phyloP scores from a whole-genome alignment of 2,113 vertebrate genomes.

The Dissostichus mawsoni region DNA sequence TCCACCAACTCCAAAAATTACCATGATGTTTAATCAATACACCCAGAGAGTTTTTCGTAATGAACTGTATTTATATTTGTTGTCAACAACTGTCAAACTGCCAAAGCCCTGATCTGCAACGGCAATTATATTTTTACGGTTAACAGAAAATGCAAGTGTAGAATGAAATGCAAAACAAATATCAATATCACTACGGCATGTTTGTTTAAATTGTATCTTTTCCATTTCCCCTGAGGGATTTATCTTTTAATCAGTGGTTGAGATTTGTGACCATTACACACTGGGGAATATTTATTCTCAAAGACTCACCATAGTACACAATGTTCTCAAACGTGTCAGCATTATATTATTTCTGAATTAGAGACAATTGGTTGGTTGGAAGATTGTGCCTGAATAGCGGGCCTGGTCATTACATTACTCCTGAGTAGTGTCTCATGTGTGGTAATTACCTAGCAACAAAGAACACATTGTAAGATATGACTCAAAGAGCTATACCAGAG shows the following conservation, averaged over 20 bases:
- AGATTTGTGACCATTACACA: conserved; percentile 14
- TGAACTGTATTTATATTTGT: neutral
- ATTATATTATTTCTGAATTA: conserved; percentile 1
- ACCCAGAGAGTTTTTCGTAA: neutral
- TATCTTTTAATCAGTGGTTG: conserved; percentile 32
- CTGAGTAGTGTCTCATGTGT: neutral
- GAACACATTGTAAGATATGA: neutral
- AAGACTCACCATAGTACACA: neutral
- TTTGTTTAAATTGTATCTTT: neutral
- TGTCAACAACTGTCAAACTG: neutral
- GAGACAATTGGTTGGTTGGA: neutral
- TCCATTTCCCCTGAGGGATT: neutral
- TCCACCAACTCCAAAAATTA: neutral
- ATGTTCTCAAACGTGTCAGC: neutral
- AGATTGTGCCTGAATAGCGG: neutral
- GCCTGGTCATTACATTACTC: neutral
- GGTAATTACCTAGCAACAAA: neutral
- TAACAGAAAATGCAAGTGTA: conserved; percentile 4
- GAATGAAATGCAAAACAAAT: conserved; percentile 15
- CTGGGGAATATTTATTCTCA: conserved; percentile 1
- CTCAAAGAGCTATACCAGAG: neutral
- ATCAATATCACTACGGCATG: conserved; percentile 1
- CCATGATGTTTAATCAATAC: neutral
- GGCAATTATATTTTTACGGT: neutral
- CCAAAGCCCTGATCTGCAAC: neutral